phyloP scores from a whole-genome alignment of 2,888 invertebrate genomes.

The Boloria selene region DNA sequence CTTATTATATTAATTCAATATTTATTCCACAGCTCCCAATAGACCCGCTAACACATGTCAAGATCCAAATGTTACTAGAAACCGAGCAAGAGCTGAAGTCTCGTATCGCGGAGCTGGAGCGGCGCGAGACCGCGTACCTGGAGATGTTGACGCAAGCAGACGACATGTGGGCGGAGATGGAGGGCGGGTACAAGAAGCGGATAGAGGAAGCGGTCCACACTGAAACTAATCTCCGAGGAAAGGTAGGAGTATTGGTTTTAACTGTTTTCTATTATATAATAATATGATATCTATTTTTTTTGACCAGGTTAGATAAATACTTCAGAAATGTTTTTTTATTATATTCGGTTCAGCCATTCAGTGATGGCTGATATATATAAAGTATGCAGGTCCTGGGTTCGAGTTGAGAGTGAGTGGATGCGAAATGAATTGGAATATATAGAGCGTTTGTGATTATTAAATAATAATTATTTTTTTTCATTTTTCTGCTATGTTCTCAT shows the following conservation, averaged over 20 bases:
- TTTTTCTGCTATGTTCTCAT: too few relatives aligned
- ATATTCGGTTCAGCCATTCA: too few relatives aligned
- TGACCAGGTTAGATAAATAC: too few relatives aligned
- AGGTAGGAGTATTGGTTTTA: constrained; percentile 56
- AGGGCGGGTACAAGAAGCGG: constrained; percentile 83
- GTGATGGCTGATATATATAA: too few relatives aligned
- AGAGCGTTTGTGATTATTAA: too few relatives aligned
- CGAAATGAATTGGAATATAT: too few relatives aligned
- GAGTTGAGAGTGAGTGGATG: too few relatives aligned
- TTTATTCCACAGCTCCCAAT: constrained; percentile 56
- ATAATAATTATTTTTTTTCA: too few relatives aligned
- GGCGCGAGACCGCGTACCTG: constrained; percentile 85
- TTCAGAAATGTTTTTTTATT: too few relatives aligned
- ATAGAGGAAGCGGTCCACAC: constrained; percentile 76
- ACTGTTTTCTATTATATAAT: not conserved
- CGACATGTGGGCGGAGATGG: constrained; percentile 87
- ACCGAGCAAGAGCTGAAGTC: constrained; percentile 83
- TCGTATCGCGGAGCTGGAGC: constrained; percentile 84
- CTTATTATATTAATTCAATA: too few relatives aligned
- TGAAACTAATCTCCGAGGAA: constrained; percentile 75
- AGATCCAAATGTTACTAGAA: constrained; percentile 68
- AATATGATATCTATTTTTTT: too few relatives aligned
- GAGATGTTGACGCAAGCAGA: constrained; percentile 88
- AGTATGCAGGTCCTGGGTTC: too few relatives aligned
- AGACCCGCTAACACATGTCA: constrained; percentile 53